phyloP scores from a whole-genome alignment of 2,113 vertebrate genomes.

The Actenoides hombroni region DNA sequence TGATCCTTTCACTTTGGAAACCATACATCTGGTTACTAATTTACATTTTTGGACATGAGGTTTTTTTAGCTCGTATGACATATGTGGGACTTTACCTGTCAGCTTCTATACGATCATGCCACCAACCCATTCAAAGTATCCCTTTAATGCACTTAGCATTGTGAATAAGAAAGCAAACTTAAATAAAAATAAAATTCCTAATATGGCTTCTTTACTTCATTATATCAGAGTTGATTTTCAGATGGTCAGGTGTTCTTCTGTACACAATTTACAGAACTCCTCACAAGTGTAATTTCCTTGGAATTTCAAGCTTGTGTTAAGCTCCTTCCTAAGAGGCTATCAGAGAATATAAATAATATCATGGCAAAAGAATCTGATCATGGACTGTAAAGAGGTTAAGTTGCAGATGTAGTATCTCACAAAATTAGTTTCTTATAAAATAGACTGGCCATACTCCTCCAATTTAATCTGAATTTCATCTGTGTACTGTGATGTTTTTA shows the following conservation, averaged over 20 bases:
- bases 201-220: neutral
- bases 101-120: neutral
- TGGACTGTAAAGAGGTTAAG: neutral
- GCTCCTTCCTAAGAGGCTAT: neutral
- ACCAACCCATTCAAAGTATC: neutral
- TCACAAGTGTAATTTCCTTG: neutral
- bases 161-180: neutral
- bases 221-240: neutral
- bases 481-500: neutral
- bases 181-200: neutral
- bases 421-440: neutral
- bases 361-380: neutral
- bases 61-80: neutral
- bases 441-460: neutral
- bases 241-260: neutral
- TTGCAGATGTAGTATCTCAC: too few relatives aligned
- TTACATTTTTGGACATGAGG: neutral
- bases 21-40: neutral
- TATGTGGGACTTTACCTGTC: neutral
- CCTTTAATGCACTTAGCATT: neutral
- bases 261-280: neutral
- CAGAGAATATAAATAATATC: neutral
- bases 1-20: neutral
- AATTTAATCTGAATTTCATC: neutral
- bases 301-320: neutral